Evolutionary conservation across 2,113 vertebrate genomes (phyloP).

Genomic region (Rhipidura dahli): DNA sequence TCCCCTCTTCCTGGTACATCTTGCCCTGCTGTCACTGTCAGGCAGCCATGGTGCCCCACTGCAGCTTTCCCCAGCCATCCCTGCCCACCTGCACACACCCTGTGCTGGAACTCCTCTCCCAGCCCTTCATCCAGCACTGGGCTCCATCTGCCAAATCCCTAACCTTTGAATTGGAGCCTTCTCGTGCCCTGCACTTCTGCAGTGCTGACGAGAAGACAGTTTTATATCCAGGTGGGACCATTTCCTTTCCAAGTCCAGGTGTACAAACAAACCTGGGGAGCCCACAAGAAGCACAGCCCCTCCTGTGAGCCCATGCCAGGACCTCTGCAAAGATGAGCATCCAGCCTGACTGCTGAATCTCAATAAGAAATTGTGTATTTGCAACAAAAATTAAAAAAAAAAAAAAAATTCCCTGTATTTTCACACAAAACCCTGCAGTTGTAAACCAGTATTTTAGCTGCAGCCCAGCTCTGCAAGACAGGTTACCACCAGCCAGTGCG

Average conservation of each 20-base stretch:
- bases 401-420: neutral
- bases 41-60: accelerated
- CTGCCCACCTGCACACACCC: neutral
- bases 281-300: neutral
- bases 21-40: neutral
- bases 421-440: neutral
- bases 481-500: accelerated
- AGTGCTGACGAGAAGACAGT: neutral
- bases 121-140: neutral
- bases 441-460: neutral
- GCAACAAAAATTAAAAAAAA: neutral
- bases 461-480: neutral
- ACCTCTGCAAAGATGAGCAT: neutral
- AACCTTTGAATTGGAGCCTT: neutral
- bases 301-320: neutral
- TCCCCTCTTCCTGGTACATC: neutral
- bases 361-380: neutral
- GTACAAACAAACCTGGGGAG: neutral
- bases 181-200: neutral
- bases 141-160: neutral
- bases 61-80: neutral
- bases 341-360: neutral
- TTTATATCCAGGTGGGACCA: neutral
- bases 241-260: neutral
- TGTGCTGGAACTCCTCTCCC: neutral